These are phyloP conservation scores for Clusia tigrina DNA, from an alignment of 2,888 invertebrate genomes.

Conservation along the genomic window DNA sequence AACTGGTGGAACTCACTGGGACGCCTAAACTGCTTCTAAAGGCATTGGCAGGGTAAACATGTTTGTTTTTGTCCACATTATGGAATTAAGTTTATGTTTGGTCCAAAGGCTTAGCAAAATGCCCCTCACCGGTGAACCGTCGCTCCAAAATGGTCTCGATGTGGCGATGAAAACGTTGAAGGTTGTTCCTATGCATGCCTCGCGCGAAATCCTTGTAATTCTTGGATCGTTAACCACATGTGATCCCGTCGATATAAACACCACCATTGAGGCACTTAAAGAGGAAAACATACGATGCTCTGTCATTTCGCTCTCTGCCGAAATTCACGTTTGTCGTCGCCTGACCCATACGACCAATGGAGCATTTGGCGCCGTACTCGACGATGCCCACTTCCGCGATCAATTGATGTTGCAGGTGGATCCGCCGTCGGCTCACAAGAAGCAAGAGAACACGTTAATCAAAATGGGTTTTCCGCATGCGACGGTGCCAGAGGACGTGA, in stretches of 20 bases:
- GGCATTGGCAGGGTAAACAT: conserved; percentile 69
- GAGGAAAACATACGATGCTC: conserved; percentile 88
- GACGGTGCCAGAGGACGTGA: conserved; percentile 69
- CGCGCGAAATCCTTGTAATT: conserved; percentile 89
- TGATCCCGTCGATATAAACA: conserved; percentile 91
- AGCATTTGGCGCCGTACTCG: conserved; percentile 84
- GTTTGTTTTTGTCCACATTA: too few relatives aligned
- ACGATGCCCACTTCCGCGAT: conserved; percentile 79
- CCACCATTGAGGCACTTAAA: conserved; percentile 80
- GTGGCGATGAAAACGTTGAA: conserved; percentile 84
- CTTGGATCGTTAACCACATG: conserved; percentile 96
- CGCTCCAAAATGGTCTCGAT: conserved; percentile 94
- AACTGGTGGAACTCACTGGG: conserved; percentile 89
- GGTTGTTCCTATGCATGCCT: conserved; percentile 92
- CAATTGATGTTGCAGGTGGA: conserved; percentile 73
- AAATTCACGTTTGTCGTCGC: conserved; percentile 89
- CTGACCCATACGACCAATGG: conserved; percentile 88
- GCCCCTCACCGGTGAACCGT: conserved; percentile 88
- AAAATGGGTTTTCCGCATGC: conserved; percentile 97
- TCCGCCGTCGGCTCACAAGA: conserved; percentile 76
- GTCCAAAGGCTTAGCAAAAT: conserved; percentile 69
- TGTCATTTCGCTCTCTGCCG: conserved; percentile 94
- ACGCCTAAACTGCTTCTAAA: conserved; percentile 82
- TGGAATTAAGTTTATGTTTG: neutral
- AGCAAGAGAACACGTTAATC: conserved; percentile 79